phyloP scores from a whole-genome alignment of 64 coral and sea anemone species.

The Hydrozoanthus tunicans region DNA sequence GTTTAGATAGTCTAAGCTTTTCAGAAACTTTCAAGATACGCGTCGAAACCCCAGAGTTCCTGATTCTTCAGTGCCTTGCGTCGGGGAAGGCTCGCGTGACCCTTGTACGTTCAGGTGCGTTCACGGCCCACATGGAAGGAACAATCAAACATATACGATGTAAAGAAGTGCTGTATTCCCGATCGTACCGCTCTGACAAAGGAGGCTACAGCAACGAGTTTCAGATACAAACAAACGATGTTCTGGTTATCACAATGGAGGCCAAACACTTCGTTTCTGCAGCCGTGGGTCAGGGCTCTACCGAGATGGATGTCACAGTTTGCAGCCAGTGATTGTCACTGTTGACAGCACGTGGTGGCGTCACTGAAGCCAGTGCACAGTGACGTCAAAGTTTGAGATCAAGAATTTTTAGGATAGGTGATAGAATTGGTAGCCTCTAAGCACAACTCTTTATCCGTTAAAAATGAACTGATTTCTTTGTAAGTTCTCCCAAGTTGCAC shows the following conservation, averaged over 20 bases:
- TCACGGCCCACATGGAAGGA: slow-evolving; percentile 64
- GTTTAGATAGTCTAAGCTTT: neutral
- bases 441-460: too few species aligned
- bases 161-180: slow-evolving; percentile 19
- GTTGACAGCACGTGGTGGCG: too few species aligned
- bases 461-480: too few species aligned
- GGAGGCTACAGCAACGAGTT: slow-evolving; percentile 39
- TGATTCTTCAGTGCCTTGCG: slow-evolving; percentile 9
- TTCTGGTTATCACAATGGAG: slow-evolving; percentile 38
- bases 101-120: neutral
- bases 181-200: slow-evolving; percentile 59
- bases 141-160: slow-evolving; percentile 25
- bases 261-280: slow-evolving; percentile 54
- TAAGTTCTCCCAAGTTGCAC: too few species aligned
- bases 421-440: too few species aligned
- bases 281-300: slow-evolving; percentile 41
- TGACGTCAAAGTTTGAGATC: too few species aligned
- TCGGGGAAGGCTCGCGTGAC: neutral
- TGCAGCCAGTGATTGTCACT: too few species aligned
- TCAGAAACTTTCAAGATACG: slow-evolving; percentile 43
- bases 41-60: slow-evolving; percentile 50
- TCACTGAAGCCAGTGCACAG: too few species aligned
- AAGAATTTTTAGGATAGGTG: too few species aligned
- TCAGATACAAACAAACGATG: neutral
- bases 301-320: slow-evolving; percentile 44